Base-by-base conservation (phyloP, 2,797 vertebrate species). In the Brachymystax lenok region DNA sequence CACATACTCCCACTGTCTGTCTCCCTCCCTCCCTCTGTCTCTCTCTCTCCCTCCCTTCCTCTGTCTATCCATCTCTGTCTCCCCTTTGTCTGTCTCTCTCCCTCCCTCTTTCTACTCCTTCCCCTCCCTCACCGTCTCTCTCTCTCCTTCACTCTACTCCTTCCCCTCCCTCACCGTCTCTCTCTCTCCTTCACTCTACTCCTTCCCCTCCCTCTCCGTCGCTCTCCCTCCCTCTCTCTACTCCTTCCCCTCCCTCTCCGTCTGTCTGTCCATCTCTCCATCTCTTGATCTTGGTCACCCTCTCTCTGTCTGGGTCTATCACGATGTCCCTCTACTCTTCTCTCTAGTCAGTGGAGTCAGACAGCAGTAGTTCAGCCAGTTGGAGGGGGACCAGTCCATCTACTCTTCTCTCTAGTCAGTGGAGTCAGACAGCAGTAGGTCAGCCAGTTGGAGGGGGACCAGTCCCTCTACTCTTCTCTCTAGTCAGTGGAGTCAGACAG, bases 281-380 rank as follows among this genome's bases (percentile, higher is more conserved):
- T 63, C 59, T 13, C 59, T 63, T 50, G 17, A 16, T 72, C 8
- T 67, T n/a, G 27, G 69, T 63, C 70, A 40, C 30, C 21, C 51
- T 3, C 77, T 88, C 80, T 85, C 82, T 82, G 83, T 87, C 85
- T 87, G 83, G 79, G 24, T 74, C 52, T 63, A 24, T 24, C 21
- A 63, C 59, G 4, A 24, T 63, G 59, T n/a, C n/a, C n/a, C 56
- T 21, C 19, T 21, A 5, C 16, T 35, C 33, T 35, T 35, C 33
- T 86, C 84, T 88, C 85, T 88, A 3, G 68, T 67, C 30, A 51
- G 70, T 51, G 85, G 82, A 90, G 87, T 87, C 83, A 84, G 82
- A 80, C 83, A 82, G 83, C 78, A 6, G 33, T 35, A 35, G 33
- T 35, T 35, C 33, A 35, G 33, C 1, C 33, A 35, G 5, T 35